phyloP scores from a whole-genome alignment of 2,113 vertebrate species.

The Oryzias celebensis region DNA sequence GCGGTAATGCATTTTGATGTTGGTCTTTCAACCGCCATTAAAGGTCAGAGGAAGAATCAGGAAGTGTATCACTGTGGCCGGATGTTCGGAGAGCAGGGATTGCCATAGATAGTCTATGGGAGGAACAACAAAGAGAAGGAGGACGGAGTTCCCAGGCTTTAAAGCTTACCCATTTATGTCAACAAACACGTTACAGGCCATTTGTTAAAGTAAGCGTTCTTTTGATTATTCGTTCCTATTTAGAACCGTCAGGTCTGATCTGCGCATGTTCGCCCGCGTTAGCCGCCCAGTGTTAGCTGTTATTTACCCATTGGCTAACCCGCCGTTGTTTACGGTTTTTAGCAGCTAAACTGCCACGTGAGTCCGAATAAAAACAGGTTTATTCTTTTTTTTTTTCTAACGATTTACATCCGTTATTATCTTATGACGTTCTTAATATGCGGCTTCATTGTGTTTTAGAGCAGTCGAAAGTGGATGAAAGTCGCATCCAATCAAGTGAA shows the following conservation, averaged over 20 bases:
- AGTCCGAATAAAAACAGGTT: too few relatives aligned
- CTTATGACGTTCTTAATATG: too few relatives aligned
- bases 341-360: too few relatives aligned
- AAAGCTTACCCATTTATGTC: constrained; percentile 2
- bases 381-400: too few relatives aligned
- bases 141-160: constrained; percentile 46
- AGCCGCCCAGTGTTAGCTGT: constrained; percentile 13
- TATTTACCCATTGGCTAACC: constrained; percentile 19
- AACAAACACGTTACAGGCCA: neutral
- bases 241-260: neutral
- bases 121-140: constrained; percentile 66
- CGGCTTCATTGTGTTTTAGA: too few relatives aligned
- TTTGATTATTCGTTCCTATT: too few relatives aligned
- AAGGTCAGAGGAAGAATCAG: too few relatives aligned
- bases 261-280: neutral
- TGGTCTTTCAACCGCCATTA: too few relatives aligned
- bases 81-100: constrained; percentile 38
- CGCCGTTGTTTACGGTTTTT: constrained; percentile 17
- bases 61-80: constrained; percentile 20
- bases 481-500: too few relatives aligned
- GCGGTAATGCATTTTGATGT: too few relatives aligned
- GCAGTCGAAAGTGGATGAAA: too few relatives aligned
- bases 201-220: constrained; percentile 13
- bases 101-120: neutral
- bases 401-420: too few relatives aligned